Conservation (phyloP, 1,140 invertebrate genomes). For the Drosophila tani region DNA sequence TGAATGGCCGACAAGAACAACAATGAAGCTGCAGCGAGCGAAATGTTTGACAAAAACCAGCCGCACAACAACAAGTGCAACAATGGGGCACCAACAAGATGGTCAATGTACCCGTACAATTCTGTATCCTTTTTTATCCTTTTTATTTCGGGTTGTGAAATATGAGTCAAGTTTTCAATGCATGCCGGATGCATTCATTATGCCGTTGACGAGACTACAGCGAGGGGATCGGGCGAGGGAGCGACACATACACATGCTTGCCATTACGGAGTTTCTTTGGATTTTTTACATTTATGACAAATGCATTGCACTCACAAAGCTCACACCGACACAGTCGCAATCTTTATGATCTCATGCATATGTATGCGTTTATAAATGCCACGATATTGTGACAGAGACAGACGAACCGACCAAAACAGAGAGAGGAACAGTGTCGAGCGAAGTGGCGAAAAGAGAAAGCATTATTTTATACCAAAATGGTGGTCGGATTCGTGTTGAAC, state of each 20-base stretch:
- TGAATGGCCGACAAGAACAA: constrained; percentile 31
- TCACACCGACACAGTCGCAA: constrained; percentile 30
- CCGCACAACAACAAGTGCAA: constrained; percentile 24
- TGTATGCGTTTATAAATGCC: constrained; percentile 77
- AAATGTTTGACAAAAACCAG: constrained; percentile 31
- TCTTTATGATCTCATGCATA: constrained; percentile 79
- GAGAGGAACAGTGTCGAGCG: not conserved
- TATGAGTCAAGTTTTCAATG: constrained; percentile 84
- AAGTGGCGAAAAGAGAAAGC: constrained; percentile 10
- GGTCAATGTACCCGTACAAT: constrained; percentile 69
- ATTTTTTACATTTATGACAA: constrained; percentile 74
- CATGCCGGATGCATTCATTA: constrained; percentile 84
- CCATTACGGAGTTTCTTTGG: constrained; percentile 57
- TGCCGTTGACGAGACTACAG: constrained; percentile 68
- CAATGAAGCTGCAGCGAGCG: constrained; percentile 27
- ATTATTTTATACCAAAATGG: constrained; percentile 44
- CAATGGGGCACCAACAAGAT: constrained; percentile 66
- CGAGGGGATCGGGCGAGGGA: not conserved
- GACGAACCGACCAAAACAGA: constrained; percentile 11
- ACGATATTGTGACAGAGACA: constrained; percentile 30
- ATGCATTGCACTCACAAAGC: constrained; percentile 59
- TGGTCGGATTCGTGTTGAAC: constrained; percentile 27
- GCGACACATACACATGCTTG: constrained; percentile 45
- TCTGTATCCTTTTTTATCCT: constrained; percentile 28
- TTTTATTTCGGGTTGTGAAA: constrained; percentile 69